Percentiles rank a stretch among this genome's conserved stretches.
phyloP scores from a whole-genome alignment of 2,888 invertebrate genomes.

The Ectropis crepuscularia region DNA sequence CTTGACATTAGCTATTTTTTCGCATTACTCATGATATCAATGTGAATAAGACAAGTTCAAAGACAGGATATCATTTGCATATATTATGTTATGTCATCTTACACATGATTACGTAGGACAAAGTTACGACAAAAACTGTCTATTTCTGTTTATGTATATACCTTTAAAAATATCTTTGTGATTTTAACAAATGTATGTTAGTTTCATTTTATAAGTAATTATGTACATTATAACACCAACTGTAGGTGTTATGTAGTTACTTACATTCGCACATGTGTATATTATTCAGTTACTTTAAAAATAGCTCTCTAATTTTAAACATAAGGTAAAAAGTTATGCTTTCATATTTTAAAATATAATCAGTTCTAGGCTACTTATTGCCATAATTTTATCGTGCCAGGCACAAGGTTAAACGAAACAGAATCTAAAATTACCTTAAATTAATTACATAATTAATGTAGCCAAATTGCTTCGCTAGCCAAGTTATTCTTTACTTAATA shows the following conservation, averaged over 20 bases:
- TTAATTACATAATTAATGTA: slow-evolving; percentile 4
- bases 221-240: too few relatives aligned
- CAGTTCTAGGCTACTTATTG: slow-evolving; percentile 1
- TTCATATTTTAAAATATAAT: slow-evolving; percentile 1
- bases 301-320: background rate
- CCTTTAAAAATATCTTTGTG: too few relatives aligned
- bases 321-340: background rate
- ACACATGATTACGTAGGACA: slow-evolving; percentile 1
- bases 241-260: too few relatives aligned
- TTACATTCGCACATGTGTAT: too few relatives aligned
- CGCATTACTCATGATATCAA: slow-evolving; percentile 1
- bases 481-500: too few relatives aligned
- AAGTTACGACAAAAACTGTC: background rate
- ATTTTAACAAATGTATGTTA: too few relatives aligned
- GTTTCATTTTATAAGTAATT: too few relatives aligned
- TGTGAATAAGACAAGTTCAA: slow-evolving; percentile 11
- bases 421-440: background rate
- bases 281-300: too few relatives aligned
- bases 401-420: slow-evolving; percentile 5
- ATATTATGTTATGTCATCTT: slow-evolving; percentile 2
- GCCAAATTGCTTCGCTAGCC: background rate
- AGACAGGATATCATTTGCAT: slow-evolving; percentile 18
- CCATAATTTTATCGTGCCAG: slow-evolving; percentile 2
- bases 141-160: too few relatives aligned
- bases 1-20: background rate